Evolutionary conservation across 35 echinoderm and acorn worm species (phyloP), one percentile per base, ranked within the genome.

Genomic region (Amphiura filiformis): DNA sequence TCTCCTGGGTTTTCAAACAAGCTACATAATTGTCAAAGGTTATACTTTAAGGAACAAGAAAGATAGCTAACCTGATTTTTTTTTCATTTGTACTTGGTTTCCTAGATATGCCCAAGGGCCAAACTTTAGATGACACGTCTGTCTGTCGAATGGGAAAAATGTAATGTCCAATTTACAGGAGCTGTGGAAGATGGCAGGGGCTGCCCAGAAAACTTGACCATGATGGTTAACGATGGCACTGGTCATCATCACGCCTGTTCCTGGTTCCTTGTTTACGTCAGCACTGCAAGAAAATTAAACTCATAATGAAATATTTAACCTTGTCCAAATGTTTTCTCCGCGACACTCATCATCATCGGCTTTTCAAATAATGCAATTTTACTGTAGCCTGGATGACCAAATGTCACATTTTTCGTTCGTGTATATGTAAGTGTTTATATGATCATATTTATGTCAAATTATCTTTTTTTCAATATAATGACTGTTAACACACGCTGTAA

Each of bases 131-230:
- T 34, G 81, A 76, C 95, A 97, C 1, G 80, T 81, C 47, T 97
- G 95, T 70, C 86, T 36, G 65, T 97, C 95, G 35, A 97, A 97
- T 13, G 95, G 95, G 39, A 97, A 97, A 52, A 91, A 91, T 3
- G 85, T 82, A 13, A 94, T 87, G 56, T 84, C 89, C 37, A 97
- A 39, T 35, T 82, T 91, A 35, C 95, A 97, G 35, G 92, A 97
- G 56, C 91, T 89, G 81, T 90, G 93, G 80, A 97, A 94, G 38
- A 97, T 97, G 32, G 95, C 95, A 0, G 95, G 95, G 20, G 95
- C 95, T 22, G 92, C 81, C 95, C 92, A 93, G 56, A 81, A 93
- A 0, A 97, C 86, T 13, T 42, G 39, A 9, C 95, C 95, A 26
- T 76, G 82, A 39, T 80, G 81, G 22, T 81, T 88, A 18, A 97